phyloP scores from a whole-genome alignment of 2,797 vertebrate genomes.

The Bradypus variegatus region DNA sequence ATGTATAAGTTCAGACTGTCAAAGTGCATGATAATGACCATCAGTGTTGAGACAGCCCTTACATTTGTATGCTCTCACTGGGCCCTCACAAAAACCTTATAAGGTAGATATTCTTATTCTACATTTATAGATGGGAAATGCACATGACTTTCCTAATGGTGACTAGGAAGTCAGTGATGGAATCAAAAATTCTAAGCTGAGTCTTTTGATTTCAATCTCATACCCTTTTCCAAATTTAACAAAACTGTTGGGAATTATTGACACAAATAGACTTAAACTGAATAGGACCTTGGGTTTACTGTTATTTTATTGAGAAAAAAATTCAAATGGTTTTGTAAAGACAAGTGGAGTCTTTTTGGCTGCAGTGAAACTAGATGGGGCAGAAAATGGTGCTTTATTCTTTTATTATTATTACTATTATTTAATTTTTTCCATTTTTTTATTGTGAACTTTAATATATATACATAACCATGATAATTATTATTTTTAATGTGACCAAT shows the following conservation, averaged over 20 bases:
- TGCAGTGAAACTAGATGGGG: neutral
- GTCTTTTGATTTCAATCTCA: neutral
- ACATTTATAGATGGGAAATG: neutral
- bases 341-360: neutral
- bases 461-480: no score
- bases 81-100: neutral
- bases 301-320: slow-evolving; percentile 17
- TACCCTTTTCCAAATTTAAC: neutral
- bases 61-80: neutral
- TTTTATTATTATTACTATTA: neutral
- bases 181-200: neutral
- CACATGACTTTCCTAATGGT: neutral
- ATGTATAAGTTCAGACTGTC: neutral
- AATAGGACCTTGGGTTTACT: neutral
- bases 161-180: neutral
- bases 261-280: neutral
- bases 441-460: no score
- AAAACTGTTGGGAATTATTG: neutral
- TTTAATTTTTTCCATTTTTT: no score
- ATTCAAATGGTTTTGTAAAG: neutral
- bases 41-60: neutral
- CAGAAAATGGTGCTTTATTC: neutral
- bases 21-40: neutral
- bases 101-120: neutral
- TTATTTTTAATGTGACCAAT: neutral